Evolutionary conservation across 2,888 invertebrate species (phyloP).

Genomic region (Lepidochrysops patricia): DNA sequence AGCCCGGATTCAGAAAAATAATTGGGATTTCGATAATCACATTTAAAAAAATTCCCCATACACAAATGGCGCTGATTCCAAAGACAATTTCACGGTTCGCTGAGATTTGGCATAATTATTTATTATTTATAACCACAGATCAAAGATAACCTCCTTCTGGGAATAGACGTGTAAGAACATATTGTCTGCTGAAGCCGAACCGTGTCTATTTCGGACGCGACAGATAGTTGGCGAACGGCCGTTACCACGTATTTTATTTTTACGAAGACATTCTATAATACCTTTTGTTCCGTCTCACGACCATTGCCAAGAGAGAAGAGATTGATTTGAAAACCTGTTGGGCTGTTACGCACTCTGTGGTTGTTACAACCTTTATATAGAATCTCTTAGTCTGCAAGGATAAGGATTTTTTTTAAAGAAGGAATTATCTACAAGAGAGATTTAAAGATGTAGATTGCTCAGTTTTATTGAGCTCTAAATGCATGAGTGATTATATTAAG

Average conservation of each 20-base stretch:
- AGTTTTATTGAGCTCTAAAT: too few species aligned
- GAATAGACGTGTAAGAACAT: slow-evolving; percentile 17
- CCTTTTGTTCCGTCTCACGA: slow-evolving; percentile 51
- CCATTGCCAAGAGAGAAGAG: slow-evolving; percentile 26
- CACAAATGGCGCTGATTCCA: not conserved
- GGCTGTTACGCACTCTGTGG: not conserved
- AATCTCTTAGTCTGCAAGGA: too few species aligned
- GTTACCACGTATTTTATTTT: slow-evolving; percentile 62
- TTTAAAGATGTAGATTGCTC: too few species aligned
- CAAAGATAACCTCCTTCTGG: slow-evolving; percentile 14
- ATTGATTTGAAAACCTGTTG: slow-evolving; percentile 17
- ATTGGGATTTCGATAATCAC: too few species aligned
- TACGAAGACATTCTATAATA: slow-evolving; percentile 43
- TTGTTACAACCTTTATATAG: too few species aligned
- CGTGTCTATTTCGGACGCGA: slow-evolving; percentile 34
- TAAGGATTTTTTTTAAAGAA: too few species aligned
- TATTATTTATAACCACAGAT: not conserved
- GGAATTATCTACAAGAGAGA: too few species aligned
- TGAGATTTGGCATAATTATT: not conserved
- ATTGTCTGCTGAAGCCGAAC: slow-evolving; percentile 42
- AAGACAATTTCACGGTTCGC: not conserved
- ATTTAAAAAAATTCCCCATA: not conserved
- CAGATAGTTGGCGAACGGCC: slow-evolving; percentile 62
- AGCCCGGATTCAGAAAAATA: too few species aligned
- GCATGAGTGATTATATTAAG: too few species aligned